Conservation (phyloP, 2,113 vertebrate genomes). For the Thryonomys swinderianus region DNA sequence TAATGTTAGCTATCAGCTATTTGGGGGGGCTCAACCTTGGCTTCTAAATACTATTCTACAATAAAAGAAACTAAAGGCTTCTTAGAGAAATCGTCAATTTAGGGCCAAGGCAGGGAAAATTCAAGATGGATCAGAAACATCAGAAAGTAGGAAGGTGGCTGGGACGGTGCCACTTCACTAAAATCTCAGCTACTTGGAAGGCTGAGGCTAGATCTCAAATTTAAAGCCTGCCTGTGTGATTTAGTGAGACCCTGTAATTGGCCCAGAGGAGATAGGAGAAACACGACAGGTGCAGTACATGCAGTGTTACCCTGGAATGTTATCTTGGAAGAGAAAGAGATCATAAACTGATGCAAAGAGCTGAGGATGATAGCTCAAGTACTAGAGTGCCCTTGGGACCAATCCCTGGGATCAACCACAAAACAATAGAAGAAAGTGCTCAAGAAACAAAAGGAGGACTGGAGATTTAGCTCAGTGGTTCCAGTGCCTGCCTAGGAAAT, state of each 20-base stretch:
- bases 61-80: slow-evolving; percentile 15
- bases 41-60: slow-evolving; percentile 20
- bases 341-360: neutral
- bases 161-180: neutral
- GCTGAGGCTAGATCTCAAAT: neutral
- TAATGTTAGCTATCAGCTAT: slow-evolving; percentile 7
- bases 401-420: neutral
- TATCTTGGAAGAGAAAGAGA: neutral
- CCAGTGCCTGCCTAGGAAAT: too few relatives aligned
- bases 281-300: neutral
- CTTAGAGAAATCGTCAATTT: neutral
- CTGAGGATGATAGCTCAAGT: neutral
- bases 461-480: too few relatives aligned
- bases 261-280: neutral
- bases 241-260: neutral
- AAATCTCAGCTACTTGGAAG: neutral
- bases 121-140: neutral
- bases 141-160: neutral
- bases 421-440: neutral
- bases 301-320: neutral
- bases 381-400: neutral
- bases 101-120: neutral
- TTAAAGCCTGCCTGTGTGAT: neutral
- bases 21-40: neutral
- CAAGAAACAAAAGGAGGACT: neutral